Evolutionary conservation across 1,140 invertebrate species (phyloP).

Genomic region (Pantala flavescens): DNA sequence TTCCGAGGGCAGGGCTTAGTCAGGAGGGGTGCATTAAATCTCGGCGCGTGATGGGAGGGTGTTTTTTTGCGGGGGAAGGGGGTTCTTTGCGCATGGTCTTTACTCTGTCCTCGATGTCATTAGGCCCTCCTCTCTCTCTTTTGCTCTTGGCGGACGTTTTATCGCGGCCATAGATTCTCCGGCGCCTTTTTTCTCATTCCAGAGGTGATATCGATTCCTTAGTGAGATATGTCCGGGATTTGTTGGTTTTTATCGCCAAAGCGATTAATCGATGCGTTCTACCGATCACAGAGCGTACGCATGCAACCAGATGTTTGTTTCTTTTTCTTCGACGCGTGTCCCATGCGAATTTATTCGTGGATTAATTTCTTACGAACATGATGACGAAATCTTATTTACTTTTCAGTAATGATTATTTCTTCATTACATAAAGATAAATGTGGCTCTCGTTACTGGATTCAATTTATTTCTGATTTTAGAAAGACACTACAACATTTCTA

Average conservation of each 20-base stretch:
- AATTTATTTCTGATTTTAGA: too few species aligned
- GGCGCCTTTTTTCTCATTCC: not conserved
- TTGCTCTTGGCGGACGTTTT: not conserved
- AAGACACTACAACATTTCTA: too few species aligned
- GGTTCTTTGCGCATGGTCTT: not conserved
- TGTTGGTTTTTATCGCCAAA: not conserved
- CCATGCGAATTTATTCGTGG: too few species aligned
- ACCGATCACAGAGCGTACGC: not conserved
- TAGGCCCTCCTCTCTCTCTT: not conserved
- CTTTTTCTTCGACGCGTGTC: not conserved
- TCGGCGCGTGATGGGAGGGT: not conserved
- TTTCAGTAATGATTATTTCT: too few species aligned
- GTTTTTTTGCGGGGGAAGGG: not conserved
- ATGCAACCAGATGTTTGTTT: not conserved
- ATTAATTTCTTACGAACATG: too few species aligned
- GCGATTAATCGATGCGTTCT: not conserved
- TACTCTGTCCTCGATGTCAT: conserved; percentile 8
- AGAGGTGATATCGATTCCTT: not conserved
- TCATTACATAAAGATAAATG: too few species aligned
- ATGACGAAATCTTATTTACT: too few species aligned
- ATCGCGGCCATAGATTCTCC: not conserved
- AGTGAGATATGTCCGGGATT: not conserved
- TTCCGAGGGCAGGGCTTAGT: not conserved
- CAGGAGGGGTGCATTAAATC: not conserved
- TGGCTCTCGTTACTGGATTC: too few species aligned